Percentiles rank a stretch among this genome's conserved stretches.
Evolutionary conservation across 2,888 invertebrate species (phyloP).

Genomic region (Campoplex nolae): DNA sequence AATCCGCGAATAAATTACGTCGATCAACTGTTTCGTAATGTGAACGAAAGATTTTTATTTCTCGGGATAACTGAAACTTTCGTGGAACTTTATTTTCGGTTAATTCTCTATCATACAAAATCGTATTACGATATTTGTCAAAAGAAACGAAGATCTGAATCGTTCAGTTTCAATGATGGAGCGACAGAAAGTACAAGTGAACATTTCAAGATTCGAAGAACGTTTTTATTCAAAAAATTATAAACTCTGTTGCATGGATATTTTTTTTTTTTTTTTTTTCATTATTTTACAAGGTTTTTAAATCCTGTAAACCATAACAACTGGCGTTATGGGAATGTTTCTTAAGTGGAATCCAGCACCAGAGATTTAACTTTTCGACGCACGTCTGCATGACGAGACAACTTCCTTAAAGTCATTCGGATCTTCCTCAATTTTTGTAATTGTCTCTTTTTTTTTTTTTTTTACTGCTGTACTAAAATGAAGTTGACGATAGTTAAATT

Average conservation of each 20-base stretch:
- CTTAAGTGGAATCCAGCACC: background rate
- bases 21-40: background rate
- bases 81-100: no score
- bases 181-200: background rate
- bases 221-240: background rate
- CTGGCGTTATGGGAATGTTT: background rate
- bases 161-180: background rate
- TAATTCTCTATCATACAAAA: no score
- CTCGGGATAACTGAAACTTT: no score
- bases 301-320: no score
- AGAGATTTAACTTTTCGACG: background rate
- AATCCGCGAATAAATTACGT: background rate
- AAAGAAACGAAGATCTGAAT: background rate
- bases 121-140: background rate
- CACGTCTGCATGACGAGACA: background rate
- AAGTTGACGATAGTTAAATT: slow-evolving; percentile 31
- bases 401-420: background rate
- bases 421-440: slow-evolving; percentile 10
- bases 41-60: background rate
- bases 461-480: slow-evolving; percentile 4
- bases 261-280: background rate
- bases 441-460: background rate
- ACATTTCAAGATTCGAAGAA: background rate
- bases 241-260: background rate
- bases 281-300: no score